Conservation (phyloP, 2,797 vertebrate species). For the Agapornis canus region DNA sequence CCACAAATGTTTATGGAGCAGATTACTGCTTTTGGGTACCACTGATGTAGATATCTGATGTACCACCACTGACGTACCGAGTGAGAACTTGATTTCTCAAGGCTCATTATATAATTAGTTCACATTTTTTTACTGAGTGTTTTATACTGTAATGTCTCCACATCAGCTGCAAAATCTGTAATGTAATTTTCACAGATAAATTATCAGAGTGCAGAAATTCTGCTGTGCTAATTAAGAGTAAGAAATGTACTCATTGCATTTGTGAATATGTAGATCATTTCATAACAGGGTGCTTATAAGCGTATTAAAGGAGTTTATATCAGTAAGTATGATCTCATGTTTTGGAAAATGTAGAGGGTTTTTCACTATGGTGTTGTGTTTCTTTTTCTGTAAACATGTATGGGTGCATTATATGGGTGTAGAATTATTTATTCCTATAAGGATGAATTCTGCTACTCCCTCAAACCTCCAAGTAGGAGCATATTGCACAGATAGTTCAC, state of each 20-base stretch:
- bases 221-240: background rate
- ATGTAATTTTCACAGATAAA: constrained; percentile 39
- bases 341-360: background rate
- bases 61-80: background rate
- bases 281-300: background rate
- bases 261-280: constrained; percentile 21
- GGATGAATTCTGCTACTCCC: background rate
- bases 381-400: background rate
- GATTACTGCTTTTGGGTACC: background rate
- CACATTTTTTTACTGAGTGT: background rate
- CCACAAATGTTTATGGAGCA: constrained; percentile 34
- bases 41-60: constrained; percentile 21
- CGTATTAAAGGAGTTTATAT: background rate
- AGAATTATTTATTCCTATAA: background rate
- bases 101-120: constrained; percentile 52
- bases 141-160: constrained; percentile 43
- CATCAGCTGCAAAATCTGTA: constrained; percentile 41
- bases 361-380: background rate
- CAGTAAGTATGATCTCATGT: background rate
- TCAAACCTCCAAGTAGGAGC: background rate
- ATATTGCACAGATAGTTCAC: background rate
- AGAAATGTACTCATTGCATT: background rate
- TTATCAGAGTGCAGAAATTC: constrained; percentile 22
- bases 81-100: constrained; percentile 39
- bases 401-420: rapidly evolving